Conservation (phyloP, 2,113 vertebrate genomes). For the Burhinus oedicnemus region DNA sequence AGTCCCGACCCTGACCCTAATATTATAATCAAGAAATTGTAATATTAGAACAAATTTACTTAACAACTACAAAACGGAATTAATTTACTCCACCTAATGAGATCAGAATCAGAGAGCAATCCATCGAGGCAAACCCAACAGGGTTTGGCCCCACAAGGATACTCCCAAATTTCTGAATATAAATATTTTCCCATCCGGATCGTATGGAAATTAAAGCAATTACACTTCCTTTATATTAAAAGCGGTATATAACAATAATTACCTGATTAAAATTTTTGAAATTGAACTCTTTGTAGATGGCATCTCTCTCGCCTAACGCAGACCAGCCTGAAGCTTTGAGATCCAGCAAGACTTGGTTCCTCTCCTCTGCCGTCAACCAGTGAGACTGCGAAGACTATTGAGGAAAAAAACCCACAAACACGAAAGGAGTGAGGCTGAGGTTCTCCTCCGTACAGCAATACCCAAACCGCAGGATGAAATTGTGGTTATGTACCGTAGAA, state of each 20-base stretch:
- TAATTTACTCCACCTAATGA: background rate
- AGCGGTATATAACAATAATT: background rate
- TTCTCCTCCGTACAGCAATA: background rate
- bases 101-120: background rate
- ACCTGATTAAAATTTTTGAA: constrained; percentile 97
- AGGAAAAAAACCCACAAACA: background rate
- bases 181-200: constrained; percentile 17
- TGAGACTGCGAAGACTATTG: constrained; percentile 84
- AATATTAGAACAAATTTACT: background rate
- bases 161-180: background rate
- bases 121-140: background rate
- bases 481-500: background rate
- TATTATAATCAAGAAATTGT: background rate
- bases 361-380: constrained; percentile 86
- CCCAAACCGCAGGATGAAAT: background rate
- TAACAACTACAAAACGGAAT: background rate
- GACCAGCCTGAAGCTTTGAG: constrained; percentile 90
- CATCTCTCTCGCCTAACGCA: constrained; percentile 85
- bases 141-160: background rate
- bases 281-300: constrained; percentile 94
- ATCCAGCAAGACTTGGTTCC: constrained; percentile 82
- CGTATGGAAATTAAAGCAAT: background rate
- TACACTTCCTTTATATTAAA: background rate
- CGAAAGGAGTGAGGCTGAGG: background rate
- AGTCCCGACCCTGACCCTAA: background rate